Evolutionary conservation across 2,888 invertebrate species (phyloP).

Genomic region (Carcina quercana): DNA sequence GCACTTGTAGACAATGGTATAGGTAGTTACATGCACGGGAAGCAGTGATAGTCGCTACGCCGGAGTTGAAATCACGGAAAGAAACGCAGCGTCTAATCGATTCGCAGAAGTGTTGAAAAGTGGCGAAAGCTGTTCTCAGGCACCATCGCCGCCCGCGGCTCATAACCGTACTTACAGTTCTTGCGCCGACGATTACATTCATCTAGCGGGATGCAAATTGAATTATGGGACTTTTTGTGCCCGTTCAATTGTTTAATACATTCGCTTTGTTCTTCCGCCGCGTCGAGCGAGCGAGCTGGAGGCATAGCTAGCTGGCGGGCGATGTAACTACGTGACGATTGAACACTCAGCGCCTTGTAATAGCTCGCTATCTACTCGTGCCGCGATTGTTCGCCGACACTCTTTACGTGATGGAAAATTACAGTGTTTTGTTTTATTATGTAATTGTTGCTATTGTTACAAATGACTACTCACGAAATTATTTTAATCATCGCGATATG

Average conservation of each 20-base stretch:
- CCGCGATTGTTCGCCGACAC: constrained; percentile 23
- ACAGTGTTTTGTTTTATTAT: constrained; percentile 67
- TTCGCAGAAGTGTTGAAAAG: constrained; percentile 69
- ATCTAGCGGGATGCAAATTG: constrained; percentile 73
- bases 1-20: neutral
- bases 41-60: no score
- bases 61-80: constrained; percentile 44
- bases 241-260: constrained; percentile 62
- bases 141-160: constrained; percentile 45
- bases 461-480: constrained; percentile 37
- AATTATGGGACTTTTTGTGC: constrained; percentile 72
- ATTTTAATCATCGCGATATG: constrained; percentile 31
- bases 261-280: constrained; percentile 63
- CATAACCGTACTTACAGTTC: constrained; percentile 51
- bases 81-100: constrained; percentile 56
- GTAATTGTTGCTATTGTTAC: constrained; percentile 67
- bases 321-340: constrained; percentile 59
- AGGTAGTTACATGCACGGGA: constrained; percentile 11
- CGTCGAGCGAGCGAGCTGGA: no score
- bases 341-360: constrained; percentile 60
- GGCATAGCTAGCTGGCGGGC: no score
- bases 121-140: constrained; percentile 66
- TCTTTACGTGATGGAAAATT: constrained; percentile 62
- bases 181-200: constrained; percentile 51
- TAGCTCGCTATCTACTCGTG: constrained; percentile 42